These are phyloP conservation scores for Sebastes aleutianus DNA, from an alignment of 2,797 vertebrate species.

Conservation along the genomic window DNA sequence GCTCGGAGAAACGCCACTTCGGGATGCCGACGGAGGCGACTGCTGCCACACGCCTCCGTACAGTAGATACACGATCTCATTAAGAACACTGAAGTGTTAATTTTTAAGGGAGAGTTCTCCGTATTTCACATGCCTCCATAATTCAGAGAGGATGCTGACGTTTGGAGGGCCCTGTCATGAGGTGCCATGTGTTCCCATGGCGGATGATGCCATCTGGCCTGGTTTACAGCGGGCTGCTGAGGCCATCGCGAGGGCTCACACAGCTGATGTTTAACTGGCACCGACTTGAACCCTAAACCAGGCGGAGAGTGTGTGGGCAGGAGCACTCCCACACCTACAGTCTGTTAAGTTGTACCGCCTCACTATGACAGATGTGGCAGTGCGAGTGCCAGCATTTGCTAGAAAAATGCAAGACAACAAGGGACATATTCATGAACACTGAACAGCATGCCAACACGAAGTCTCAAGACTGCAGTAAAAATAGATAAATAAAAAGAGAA, in stretches of 20 bases:
- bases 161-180: conserved; percentile 59
- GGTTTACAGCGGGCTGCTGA: conserved; percentile 52
- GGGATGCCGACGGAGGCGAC: conserved; percentile 27
- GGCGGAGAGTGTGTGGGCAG: conserved; percentile 53
- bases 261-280: conserved; percentile 75
- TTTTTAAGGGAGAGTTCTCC: conserved; percentile 59
- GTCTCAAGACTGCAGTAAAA: conserved; percentile 43
- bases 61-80: conserved; percentile 56
- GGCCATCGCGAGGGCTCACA: conserved; percentile 51
- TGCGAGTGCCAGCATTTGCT: conserved; percentile 39
- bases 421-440: conserved; percentile 22
- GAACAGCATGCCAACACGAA: conserved; percentile 35
- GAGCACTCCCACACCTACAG: conserved; percentile 70
- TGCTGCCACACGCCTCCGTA: background rate
- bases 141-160: conserved; percentile 55
- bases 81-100: conserved; percentile 65
- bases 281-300: conserved; percentile 62
- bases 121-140: conserved; percentile 48
- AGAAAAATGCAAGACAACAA: conserved; percentile 55
- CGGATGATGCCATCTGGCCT: conserved; percentile 74
- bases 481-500: conserved; percentile 53
- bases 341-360: conserved; percentile 65
- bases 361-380: conserved; percentile 67
- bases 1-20: conserved; percentile 27
- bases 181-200: conserved; percentile 70